Base-by-base conservation (phyloP, 2,113 vertebrate genomes). In the Sander vitreus region DNA sequence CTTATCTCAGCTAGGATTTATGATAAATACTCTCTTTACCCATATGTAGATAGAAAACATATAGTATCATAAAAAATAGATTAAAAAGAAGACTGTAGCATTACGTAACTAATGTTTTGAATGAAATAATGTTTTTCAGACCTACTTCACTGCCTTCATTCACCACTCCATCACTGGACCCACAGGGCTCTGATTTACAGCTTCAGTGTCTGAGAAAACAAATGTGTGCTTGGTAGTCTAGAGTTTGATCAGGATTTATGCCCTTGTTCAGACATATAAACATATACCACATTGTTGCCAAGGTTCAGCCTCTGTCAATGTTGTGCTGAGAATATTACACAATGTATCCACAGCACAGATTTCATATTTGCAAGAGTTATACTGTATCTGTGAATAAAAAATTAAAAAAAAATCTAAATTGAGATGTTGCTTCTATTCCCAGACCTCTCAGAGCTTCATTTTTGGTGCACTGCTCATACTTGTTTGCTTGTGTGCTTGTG, bases 401-500 rank as follows among this genome's bases (percentile, higher is more conserved):
- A n/a, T n/a, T n/a, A 83, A 6, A 6, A 33, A 33, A 33, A 6
- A 6, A 33, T 83, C 69, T 84, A 58, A 83, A 60, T 6, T 50
- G 59, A 69, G 30, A 67, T 21, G 50, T 76, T 72, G 45, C 45
- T 15, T 68, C 68, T 23, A 25, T 81, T 76, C 66, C 81, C 39
- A 2, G 15, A 65, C 63, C 68, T 70, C 75, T 25, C n/a, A 76
- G 45, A 67, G 72, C 55, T 77, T 86, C 83, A 87, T 85, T 87
- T 83, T 85, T 82, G 88, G 81, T 85, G 85, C 85, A 64, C 82
- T 88, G 76, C 76, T 77, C 73, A 65, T 58, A 69, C 75, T 90
- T 78, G 86, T 89, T 83, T 86, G 79, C 78, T 48, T 85, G 63
- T 23, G 33, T 48, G 64, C 45, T 23, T 48, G n/a, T 84, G 83